Conservation (phyloP, 2,113 vertebrate genomes). For the Hyaena hyaena region DNA sequence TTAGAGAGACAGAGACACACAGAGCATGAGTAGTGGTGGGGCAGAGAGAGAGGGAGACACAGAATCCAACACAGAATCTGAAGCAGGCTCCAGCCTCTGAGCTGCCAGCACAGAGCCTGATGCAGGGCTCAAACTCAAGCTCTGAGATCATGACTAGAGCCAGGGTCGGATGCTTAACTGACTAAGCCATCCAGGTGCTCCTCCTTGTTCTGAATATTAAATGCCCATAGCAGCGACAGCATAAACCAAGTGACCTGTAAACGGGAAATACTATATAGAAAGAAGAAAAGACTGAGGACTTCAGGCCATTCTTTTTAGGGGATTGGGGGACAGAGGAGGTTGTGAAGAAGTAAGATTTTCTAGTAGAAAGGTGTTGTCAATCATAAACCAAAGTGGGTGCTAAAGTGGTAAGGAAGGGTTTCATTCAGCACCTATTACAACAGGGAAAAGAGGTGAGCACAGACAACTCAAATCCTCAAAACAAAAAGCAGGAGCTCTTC, state of each 20-base stretch:
- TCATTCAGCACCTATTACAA: not conserved
- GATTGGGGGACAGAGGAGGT: not conserved
- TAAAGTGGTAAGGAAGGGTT: not conserved
- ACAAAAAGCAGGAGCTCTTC: not conserved
- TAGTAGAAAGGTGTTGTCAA: not conserved
- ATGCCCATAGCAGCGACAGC: not conserved
- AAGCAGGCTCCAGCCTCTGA: too few species aligned
- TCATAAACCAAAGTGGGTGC: not conserved
- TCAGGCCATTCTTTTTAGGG: not conserved
- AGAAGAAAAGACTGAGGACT: not conserved
- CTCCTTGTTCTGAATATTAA: not conserved
- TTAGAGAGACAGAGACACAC: too few species aligned
- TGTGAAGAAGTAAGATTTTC: not conserved
- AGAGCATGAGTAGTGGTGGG: too few species aligned
- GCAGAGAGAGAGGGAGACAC: too few species aligned
- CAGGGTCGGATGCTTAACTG: too few species aligned
- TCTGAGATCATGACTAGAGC: too few species aligned
- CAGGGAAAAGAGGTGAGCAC: not conserved
- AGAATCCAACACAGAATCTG: too few species aligned
- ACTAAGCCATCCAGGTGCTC: too few species aligned
- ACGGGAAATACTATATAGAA: not conserved
- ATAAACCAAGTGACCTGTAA: not conserved
- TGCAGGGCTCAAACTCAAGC: too few species aligned
- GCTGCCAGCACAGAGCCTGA: too few species aligned
- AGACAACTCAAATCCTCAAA: not conserved